Evolutionary conservation across 2,797 vertebrate species (phyloP), one percentile per base, ranked within the genome.

Genomic region (Cryptoprocta ferox): DNA sequence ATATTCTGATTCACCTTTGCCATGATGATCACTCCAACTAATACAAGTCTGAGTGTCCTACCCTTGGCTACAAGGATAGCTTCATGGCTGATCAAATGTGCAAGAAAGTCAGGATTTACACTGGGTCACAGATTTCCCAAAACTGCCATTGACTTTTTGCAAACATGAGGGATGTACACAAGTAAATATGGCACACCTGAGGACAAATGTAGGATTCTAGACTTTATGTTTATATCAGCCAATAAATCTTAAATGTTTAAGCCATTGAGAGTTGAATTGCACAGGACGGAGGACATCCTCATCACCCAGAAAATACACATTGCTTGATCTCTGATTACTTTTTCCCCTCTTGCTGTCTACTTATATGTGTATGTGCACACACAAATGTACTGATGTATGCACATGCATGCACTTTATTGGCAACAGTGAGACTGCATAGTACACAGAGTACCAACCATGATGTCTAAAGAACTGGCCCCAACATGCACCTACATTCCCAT

Each of bases 131-230:
- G 35, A 86, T 79, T 83, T 91, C 63, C 37, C 4, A 3, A 68
- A 95, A 91, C 48, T 70, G 56, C 24, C 32, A 5, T 66, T 84
- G 53, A 73, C 73, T 65, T 80, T 92, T 78, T 48, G 28, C 50
- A 91, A 78, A 81, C 42, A 68, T 0, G 6, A 59, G 18, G 1
- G 24, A 56, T 7, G 32, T 24, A 39, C 39, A 76, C 21, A n/a
- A 48, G 24, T 85, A 71, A 70, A 82, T 73, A 37, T 79, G 28
- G 70, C 32, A 42, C 26, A 35, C 28, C 24, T 50, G 21, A 50
- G 35, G 8, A 87, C 66, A 86, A 45, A 50, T 24, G 18, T 68
- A 13, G 21, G 30, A 9, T 50, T 45, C 24, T n/a, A 50, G 59
- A n/a, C 18, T 79, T 80, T 28, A 48, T 45, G 56, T 76, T 92